Evolutionary conservation across 1,140 invertebrate genomes (phyloP).

Genomic region (Maconellicoccus hirsutus): DNA sequence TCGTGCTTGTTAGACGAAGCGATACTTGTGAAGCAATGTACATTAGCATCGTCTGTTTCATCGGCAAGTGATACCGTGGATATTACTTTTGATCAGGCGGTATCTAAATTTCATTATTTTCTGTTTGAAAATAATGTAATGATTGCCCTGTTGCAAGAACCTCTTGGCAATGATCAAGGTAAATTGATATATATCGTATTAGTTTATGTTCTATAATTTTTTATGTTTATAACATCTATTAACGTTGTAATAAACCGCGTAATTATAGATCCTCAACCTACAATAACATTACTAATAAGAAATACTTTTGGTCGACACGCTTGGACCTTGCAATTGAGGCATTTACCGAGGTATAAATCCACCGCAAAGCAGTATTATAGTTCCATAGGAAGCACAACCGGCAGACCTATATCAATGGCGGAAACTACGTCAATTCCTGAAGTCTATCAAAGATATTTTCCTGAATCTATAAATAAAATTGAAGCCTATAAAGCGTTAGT

Average conservation of each 20-base stretch:
- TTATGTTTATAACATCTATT: not conserved
- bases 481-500: constrained; percentile 67
- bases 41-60: constrained; percentile 31
- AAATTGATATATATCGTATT: not conserved
- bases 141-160: constrained; percentile 80
- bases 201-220: not conserved
- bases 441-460: constrained; percentile 62
- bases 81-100: constrained; percentile 35
- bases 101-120: constrained; percentile 73
- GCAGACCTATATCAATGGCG: constrained; percentile 62
- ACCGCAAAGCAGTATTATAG: constrained; percentile 44
- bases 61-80: not conserved
- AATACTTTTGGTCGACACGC: constrained; percentile 86
- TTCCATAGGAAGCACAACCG: constrained; percentile 62
- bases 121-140: constrained; percentile 81
- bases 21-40: constrained; percentile 68
- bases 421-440: constrained; percentile 43
- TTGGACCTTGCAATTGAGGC: constrained; percentile 82
- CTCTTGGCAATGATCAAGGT: constrained; percentile 65
- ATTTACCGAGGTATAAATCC: constrained; percentile 66
- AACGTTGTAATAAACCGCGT: no score
- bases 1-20: constrained; percentile 80
- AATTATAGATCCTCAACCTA: constrained; percentile 42
- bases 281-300: constrained; percentile 63
- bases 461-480: constrained; percentile 68